Evolutionary conservation across 2,113 vertebrate genomes (phyloP).

Genomic region (Callipepla squamata): DNA sequence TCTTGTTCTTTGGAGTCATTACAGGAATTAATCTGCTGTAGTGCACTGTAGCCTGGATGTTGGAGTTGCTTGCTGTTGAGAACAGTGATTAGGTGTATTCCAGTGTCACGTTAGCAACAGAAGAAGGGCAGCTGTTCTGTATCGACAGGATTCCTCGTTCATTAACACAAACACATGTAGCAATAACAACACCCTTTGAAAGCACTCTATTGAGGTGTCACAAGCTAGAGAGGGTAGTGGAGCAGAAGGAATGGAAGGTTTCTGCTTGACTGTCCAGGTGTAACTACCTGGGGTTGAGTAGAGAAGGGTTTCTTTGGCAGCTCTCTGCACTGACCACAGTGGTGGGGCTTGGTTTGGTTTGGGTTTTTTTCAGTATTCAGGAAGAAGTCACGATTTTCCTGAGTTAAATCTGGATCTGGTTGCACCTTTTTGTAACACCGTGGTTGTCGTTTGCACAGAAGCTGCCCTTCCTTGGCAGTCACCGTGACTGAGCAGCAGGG

Average conservation of each 20-base stretch:
- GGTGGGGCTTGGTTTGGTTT: not conserved
- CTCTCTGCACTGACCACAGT: not conserved
- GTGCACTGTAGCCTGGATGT: not conserved
- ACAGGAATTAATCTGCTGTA: not conserved
- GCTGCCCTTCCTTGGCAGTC: conserved; percentile 19
- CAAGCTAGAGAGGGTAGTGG: not conserved
- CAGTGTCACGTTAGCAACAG: not conserved
- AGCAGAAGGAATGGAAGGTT: conserved; percentile 14
- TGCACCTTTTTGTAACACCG: not conserved
- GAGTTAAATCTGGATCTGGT: not conserved
- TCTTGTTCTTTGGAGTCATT: conserved; percentile 49
- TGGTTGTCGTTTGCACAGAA: not conserved
- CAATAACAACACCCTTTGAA: not conserved
- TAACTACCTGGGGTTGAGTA: not conserved
- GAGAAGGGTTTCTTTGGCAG: not conserved
- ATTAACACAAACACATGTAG: not conserved
- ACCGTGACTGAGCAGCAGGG: not conserved
- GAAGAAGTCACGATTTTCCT: not conserved
- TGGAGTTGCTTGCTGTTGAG: not conserved
- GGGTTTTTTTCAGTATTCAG: not conserved
- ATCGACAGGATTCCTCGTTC: not conserved
- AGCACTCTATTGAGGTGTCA: not conserved
- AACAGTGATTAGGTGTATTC: not conserved
- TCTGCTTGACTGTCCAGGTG: not conserved
- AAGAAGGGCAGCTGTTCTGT: not conserved